phyloP scores from a whole-genome alignment of 53 echinoderm and acorn worm genomes.

The Mesocentrotus franciscanus region DNA sequence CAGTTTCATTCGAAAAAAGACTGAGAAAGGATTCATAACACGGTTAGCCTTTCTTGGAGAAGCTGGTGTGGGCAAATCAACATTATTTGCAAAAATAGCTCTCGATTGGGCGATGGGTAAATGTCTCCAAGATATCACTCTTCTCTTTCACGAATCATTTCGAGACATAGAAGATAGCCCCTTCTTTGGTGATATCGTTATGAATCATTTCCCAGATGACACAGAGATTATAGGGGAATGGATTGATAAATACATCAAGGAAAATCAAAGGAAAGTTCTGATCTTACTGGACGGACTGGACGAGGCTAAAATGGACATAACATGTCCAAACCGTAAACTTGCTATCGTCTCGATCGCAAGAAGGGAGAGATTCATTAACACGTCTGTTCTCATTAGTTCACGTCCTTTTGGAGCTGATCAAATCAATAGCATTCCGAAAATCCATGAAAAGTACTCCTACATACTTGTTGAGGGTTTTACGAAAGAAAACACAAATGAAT shows the following conservation, averaged over 20 bases:
- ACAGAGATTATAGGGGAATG: no score
- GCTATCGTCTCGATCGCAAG: neutral
- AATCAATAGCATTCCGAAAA: neutral
- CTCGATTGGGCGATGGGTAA: no score
- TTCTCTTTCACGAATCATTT: no score
- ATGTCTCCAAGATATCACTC: no score
- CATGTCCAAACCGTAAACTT: neutral
- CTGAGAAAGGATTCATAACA: neutral
- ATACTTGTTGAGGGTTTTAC: neutral
- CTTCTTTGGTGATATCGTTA: no score
- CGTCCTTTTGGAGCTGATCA: neutral
- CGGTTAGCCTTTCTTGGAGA: neutral
- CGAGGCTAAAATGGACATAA: no score
- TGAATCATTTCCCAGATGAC: no score
- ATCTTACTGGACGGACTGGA: neutral
- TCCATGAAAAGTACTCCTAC: neutral
- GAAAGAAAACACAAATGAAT: no score
- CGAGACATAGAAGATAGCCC: no score
- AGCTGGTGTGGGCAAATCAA: slow-evolving; percentile 6
- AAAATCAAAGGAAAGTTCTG: neutral
- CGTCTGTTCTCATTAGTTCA: no score
- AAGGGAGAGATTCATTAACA: neutral
- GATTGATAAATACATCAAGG: no score
- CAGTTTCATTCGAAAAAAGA: neutral
- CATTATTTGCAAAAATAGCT: neutral